These are phyloP conservation scores for Odiellus spinosus DNA, from an alignment of 2,888 invertebrate species.

Conservation along the genomic window DNA sequence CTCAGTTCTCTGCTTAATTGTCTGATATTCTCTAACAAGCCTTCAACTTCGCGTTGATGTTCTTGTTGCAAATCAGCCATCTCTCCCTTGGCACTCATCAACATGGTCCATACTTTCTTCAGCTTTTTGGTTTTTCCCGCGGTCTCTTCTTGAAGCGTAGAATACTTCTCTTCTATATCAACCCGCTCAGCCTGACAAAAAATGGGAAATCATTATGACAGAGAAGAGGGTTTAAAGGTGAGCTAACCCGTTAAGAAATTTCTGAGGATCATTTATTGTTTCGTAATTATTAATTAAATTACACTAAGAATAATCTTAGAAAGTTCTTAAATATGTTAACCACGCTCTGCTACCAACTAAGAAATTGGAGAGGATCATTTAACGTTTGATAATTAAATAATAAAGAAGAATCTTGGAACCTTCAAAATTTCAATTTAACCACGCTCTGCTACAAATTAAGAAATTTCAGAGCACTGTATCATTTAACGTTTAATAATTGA, in stretches of 20 bases:
- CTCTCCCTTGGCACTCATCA: slow-evolving; percentile 56
- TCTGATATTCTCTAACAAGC: slow-evolving; percentile 77
- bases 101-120: slow-evolving; percentile 67
- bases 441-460: too few species aligned
- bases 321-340: background rate
- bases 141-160: slow-evolving; percentile 85
- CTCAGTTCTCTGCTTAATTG: slow-evolving; percentile 78
- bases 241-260: background rate
- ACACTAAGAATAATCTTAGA: background rate
- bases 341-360: background rate
- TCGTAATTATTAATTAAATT: background rate
- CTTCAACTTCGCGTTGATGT: slow-evolving; percentile 93
- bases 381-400: too few species aligned
- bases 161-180: slow-evolving; percentile 87
- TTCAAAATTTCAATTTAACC: too few species aligned
- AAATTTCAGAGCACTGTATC: too few species aligned
- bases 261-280: background rate
- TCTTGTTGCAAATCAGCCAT: slow-evolving; percentile 57
- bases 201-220: too few species aligned
- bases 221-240: too few species aligned
- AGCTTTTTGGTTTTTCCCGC: slow-evolving; percentile 81
- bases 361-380: background rate
- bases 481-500: too few species aligned
- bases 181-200: slow-evolving; percentile 57
- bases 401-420: too few species aligned